Percentiles rank a stretch among this genome's conserved stretches.
phyloP scores from a whole-genome alignment of 2,113 vertebrate species.

The Rhynchomys soricoides region DNA sequence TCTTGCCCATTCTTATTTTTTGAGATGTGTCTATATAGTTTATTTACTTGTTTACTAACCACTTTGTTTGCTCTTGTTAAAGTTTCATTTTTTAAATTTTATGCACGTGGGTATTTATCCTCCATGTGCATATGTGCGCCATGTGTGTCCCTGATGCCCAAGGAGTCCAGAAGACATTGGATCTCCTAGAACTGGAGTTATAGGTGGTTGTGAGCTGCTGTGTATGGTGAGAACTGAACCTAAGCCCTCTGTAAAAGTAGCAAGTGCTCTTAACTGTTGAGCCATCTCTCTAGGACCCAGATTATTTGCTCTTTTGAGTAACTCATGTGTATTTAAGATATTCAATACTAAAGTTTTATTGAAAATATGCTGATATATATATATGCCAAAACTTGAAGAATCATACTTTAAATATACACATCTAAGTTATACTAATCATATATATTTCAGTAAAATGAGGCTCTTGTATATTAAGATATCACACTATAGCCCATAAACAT shows the following conservation, averaged over 20 bases:
- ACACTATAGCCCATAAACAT: neutral
- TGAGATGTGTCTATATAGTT: too few species aligned
- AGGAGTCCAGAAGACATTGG: neutral
- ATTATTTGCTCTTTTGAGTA: neutral
- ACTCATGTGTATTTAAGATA: neutral
- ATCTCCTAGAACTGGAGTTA: neutral
- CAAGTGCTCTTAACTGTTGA: neutral
- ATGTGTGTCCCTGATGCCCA: neutral
- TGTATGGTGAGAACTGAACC: neutral
- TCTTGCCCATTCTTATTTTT: neutral
- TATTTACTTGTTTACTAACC: too few species aligned
- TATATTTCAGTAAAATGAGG: neutral
- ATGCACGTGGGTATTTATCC: neutral
- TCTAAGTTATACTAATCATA: neutral
- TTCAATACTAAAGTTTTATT: neutral
- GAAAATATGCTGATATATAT: neutral
- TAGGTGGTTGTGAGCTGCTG: neutral
- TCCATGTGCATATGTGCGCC: neutral
- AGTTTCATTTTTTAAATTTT: neutral
- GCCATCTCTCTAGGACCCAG: neutral
- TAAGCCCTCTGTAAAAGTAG: neutral
- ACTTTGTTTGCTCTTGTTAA: neutral
- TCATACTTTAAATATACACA: neutral
- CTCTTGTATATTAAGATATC: neutral
- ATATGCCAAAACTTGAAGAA: neutral